Evolutionary conservation across 2,797 vertebrate species (phyloP).

Genomic region (Alca torda): DNA sequence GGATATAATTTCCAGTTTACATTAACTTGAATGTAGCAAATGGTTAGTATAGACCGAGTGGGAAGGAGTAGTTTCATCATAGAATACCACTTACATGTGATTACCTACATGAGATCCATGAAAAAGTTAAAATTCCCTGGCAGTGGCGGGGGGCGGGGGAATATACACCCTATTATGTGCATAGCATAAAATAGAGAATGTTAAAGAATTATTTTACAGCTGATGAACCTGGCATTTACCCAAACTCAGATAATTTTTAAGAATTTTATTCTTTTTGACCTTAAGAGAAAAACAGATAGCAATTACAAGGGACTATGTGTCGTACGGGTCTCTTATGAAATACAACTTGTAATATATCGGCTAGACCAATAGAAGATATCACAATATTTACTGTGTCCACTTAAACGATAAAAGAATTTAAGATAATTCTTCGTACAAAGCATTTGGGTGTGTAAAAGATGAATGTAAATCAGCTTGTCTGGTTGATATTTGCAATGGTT

Average conservation of each 20-base stretch:
- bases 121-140: neutral
- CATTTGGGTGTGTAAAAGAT: neutral
- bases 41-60: neutral
- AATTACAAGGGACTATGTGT: neutral
- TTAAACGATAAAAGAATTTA: neutral
- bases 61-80: conserved; percentile 2
- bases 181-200: neutral
- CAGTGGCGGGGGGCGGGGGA: neutral
- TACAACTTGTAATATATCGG: neutral
- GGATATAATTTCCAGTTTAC: neutral
- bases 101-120: neutral
- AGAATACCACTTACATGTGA: neutral
- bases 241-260: neutral
- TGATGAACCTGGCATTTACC: neutral
- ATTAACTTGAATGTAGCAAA: neutral
- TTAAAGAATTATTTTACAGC: neutral
- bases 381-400: neutral
- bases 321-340: neutral
- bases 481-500: neutral
- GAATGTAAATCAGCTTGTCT: neutral
- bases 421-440: neutral
- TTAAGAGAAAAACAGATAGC: neutral
- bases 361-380: neutral
- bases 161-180: neutral
- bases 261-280: neutral